Evolutionary conservation across 2,113 vertebrate species (phyloP), one percentile per base, ranked within the genome.

Genomic region (Lepus europaeus): DNA sequence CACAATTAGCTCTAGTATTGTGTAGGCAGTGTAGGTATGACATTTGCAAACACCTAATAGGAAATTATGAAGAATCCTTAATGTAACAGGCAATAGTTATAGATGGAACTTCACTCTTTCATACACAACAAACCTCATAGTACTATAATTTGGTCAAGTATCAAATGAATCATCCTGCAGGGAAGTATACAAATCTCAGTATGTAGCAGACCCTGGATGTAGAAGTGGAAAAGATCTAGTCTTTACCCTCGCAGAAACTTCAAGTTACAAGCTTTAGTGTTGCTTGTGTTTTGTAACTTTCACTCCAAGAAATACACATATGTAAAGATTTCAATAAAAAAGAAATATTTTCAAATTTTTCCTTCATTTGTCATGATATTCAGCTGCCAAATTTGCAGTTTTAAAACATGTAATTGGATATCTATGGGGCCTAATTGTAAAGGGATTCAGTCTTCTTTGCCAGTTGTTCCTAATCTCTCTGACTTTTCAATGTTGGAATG

Each of bases 401-500:
- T 95, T 72, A 79, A 91, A 92, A 59, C 36, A 56, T n/a, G 64
- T 66, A 68, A 92, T 77, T 25, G 20, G 19, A 59, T 66, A 88
- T 68, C 51, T 56, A 31, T 59, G 63, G 68, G 33, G 13, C 10
- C 29, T 61, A 77, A 31, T 11, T 91, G 2, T 80, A 64, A 61
- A 93, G 14, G 72, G 3, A 66, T 2, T 70, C 45, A 78, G 12
- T 51, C 33, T 76, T 39, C n/a, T 56, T 66, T 53, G 61, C 53
- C 23, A 16, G 66, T 69, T 83, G 68, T 81, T 87, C 27, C 45
- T 36, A 80, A 77, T 68, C 51, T 74, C 51, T 49, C 70, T 89
- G 78, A 89, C 23, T 92, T 79, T 17, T 72, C 49, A 86, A 64
- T 12, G 27, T 33, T 39, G 29, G 9, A 66, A 4, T 78, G 36